Conservation (phyloP, 2,888 invertebrate species). For the Colostygia pectinataria region DNA sequence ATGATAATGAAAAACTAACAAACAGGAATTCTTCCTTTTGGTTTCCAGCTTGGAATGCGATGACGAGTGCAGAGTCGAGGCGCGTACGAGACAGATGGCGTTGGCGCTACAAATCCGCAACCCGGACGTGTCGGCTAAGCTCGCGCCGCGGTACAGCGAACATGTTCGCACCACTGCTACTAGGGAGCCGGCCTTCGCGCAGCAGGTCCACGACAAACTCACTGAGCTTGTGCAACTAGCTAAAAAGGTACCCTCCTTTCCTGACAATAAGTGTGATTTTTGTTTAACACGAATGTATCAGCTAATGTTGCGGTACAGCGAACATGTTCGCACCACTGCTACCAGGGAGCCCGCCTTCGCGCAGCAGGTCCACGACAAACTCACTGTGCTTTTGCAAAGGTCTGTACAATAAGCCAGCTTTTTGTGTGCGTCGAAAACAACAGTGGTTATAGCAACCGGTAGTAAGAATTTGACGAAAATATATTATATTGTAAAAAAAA, state of each 20-base stretch:
- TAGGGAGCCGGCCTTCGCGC: constrained; percentile 91
- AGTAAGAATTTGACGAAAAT: too few species aligned
- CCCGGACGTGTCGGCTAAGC: constrained; percentile 91
- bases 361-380: constrained; percentile 90
- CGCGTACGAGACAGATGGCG: constrained; percentile 94
- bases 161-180: constrained; percentile 92
- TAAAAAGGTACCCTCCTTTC: constrained; percentile 89
- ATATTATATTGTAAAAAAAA: too few species aligned
- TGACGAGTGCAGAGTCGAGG: constrained; percentile 93
- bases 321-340: constrained; percentile 91
- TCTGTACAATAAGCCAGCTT: too few species aligned
- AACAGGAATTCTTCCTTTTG: too few species aligned
- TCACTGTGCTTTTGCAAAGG: constrained; percentile 93
- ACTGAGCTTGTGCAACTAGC: constrained; percentile 93
- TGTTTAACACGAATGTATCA: constrained; percentile 94
- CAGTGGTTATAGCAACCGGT: too few species aligned
- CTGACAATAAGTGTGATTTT: too few species aligned
- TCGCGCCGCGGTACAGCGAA: constrained; percentile 93
- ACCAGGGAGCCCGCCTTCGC: constrained; percentile 92
- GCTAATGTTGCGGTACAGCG: constrained; percentile 92
- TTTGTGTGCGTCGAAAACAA: too few species aligned
- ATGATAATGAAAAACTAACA: too few species aligned
- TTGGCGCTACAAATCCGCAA: constrained; percentile 96
- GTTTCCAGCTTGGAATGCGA: constrained; percentile 91
- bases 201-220: constrained; percentile 91